Evolutionary conservation across 2,888 invertebrate genomes (phyloP).

Genomic region (Ectobius pallidus): DNA sequence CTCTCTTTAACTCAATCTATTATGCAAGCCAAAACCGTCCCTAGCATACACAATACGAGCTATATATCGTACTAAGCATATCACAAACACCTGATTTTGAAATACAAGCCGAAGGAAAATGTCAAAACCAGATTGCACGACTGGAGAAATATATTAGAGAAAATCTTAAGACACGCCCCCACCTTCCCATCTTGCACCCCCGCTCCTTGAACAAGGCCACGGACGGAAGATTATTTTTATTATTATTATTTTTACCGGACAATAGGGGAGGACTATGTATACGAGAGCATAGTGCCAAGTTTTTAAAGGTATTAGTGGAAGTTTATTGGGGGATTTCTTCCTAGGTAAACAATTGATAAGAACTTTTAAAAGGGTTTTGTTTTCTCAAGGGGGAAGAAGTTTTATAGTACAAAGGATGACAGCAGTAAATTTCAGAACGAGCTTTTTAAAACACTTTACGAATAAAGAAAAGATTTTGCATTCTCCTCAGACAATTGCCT

Average conservation of each 20-base stretch:
- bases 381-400: background rate
- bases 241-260: conserved; percentile 11
- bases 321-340: conserved; percentile 21
- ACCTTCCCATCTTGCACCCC: background rate
- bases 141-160: conserved; percentile 25
- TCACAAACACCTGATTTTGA: conserved; percentile 30
- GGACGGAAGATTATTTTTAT: background rate
- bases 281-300: background rate
- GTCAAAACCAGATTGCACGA: conserved; percentile 21
- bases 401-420: background rate
- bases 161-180: conserved; percentile 13
- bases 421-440: background rate
- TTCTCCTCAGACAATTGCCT: no score
- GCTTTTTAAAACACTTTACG: no score
- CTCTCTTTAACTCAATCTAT: conserved; percentile 21
- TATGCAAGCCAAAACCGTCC: conserved; percentile 22
- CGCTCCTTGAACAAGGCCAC: background rate
- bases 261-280: conserved; percentile 10
- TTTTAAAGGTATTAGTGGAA: conserved; percentile 1
- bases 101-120: conserved; percentile 26
- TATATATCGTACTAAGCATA: conserved; percentile 14
- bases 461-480: no score
- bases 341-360: conserved; percentile 26
- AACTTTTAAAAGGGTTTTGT: conserved; percentile 6
- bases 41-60: conserved; percentile 12